Percentiles rank a stretch among this genome's conserved stretches.
Conservation (phyloP, 2,113 vertebrate genomes). For the Sitta europaea region DNA sequence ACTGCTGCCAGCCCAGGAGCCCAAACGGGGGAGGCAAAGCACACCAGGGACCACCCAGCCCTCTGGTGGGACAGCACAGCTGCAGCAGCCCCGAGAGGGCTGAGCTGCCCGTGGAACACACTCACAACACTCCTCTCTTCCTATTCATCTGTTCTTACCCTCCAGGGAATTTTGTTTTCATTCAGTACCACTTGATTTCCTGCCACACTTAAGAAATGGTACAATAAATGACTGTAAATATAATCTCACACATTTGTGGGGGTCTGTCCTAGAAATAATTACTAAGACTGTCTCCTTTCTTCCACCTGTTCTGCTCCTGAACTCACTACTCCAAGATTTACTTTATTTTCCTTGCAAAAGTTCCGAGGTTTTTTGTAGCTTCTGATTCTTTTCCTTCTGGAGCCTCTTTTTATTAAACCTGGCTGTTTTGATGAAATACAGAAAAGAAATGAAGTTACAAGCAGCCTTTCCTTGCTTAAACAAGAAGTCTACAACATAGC, state of each 20-base stretch:
- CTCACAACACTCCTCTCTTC: not conserved
- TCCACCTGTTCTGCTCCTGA: not conserved
- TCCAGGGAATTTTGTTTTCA: not conserved
- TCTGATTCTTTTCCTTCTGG: not conserved
- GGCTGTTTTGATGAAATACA: not conserved
- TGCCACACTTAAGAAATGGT: not conserved
- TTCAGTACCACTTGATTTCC: not conserved
- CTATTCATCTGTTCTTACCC: not conserved
- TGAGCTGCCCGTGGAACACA: fast-evolving
- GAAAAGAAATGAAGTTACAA: not conserved
- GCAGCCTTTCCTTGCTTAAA: not conserved
- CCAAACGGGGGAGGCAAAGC: not conserved
- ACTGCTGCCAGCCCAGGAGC: not conserved
- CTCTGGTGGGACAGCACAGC: not conserved
- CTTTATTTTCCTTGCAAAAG: not conserved
- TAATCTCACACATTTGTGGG: not conserved
- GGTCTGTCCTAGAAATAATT: not conserved
- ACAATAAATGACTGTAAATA: not conserved
- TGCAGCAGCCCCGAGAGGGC: not conserved
- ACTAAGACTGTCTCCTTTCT: not conserved
- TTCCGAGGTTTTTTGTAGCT: not conserved
- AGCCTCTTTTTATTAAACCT: not conserved
- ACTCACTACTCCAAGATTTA: not conserved
- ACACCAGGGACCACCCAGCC: not conserved
- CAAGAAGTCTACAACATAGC: not conserved